Evolutionary conservation across 2,888 invertebrate genomes (phyloP), one percentile per base, ranked within the genome.

Genomic region (Acholoe squamosa): DNA sequence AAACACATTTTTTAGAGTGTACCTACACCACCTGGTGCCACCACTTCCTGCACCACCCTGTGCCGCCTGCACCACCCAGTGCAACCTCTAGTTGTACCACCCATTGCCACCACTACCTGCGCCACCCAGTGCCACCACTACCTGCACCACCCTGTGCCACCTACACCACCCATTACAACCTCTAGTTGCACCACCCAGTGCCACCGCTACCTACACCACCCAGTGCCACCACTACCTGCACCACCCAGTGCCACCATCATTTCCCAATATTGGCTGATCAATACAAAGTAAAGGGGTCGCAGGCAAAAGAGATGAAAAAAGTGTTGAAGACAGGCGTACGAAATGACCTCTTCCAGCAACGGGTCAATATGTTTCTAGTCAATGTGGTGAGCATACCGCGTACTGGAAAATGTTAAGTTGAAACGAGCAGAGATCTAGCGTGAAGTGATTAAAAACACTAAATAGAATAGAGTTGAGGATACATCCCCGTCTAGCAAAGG

Each of bases 251-350:
- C 61, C 61, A 61, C 61, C 61, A 61, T 3, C 19, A n/a, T 43
- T 43, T 7, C 43, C 61, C 61, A 61, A n/a, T n/a, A 1, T 19
- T 19, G 61, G n/a, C 22, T n/a, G 61, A 71, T 71, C 71, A 28
- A 71, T 71, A 71, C 31, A 3, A n/a, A 25, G 28, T 71, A 28
- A 71, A 28, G 25, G 71, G 71, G 25, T 71, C 71, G 71, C 16
- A 25, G 28, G 71, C 71, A 43, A 10, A 10, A 43, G 25, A 28
- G 71, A 67, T 3, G 25, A 71, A 71, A 71, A 28, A 16, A 0
- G 1, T 28, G 71, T 71, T 71, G 71, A 71, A 71, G 71, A 71
- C 71, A 71, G 31, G 16, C 71, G 71, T 0, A 71, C 71, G 71
- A 28, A 28, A 16, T 71, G 16, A 71, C 25, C 71, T 28, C 71